These are phyloP conservation scores for Pongo abelii DNA, from an alignment of 2,113 vertebrate genomes.

Conservation along the genomic window DNA sequence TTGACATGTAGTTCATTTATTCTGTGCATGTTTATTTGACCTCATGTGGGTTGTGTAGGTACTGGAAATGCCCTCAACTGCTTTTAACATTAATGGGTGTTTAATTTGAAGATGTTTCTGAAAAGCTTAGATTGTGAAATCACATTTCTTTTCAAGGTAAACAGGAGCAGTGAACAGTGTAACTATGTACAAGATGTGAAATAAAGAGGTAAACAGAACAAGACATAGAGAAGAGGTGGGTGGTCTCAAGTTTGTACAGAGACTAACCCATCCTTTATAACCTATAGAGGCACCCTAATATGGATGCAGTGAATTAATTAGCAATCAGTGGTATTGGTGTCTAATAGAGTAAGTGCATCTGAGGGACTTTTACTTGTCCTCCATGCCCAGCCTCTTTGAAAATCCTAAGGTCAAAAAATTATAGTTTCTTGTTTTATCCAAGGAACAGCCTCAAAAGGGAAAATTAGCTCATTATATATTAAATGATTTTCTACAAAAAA, in stretches of 20 bases:
- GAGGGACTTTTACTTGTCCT: background rate
- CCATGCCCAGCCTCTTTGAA: background rate
- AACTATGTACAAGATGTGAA: background rate
- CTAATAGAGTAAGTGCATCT: background rate
- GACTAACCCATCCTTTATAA: background rate
- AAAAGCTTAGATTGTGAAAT: background rate
- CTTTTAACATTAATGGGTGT: background rate
- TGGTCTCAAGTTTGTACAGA: background rate
- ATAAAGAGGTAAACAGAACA: background rate
- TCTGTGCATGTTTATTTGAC: background rate
- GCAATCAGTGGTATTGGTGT: background rate
- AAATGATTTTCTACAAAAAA: slow-evolving; percentile 11
- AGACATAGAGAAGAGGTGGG: too few species aligned
- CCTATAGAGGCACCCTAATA: background rate
- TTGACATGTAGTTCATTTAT: background rate
- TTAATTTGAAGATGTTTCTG: slow-evolving; percentile 1
- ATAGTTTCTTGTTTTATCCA: background rate
- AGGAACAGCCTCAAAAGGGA: background rate
- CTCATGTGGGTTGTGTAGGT: background rate
- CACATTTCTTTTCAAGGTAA: background rate
- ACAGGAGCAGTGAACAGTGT: background rate
- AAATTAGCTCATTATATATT: background rate
- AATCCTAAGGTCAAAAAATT: background rate
- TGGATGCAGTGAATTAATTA: background rate
- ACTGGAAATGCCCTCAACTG: background rate